Base-by-base conservation (phyloP, 2,888 invertebrate genomes). In the Pterostichus niger region DNA sequence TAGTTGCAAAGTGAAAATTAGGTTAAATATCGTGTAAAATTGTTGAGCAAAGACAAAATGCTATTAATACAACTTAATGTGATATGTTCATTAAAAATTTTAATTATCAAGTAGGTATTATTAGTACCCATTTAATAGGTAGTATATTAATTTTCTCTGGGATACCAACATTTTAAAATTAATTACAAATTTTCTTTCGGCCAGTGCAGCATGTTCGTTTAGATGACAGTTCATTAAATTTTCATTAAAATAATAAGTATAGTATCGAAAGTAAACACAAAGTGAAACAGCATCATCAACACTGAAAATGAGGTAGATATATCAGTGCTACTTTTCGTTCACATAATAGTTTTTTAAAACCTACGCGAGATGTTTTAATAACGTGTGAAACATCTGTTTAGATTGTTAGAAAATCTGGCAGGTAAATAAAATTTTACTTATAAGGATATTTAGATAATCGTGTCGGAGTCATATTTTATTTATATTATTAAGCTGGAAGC, bases 201-300 rank as follows among this genome's bases (percentile, higher is more conserved):
- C n/a, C 52, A 52, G 13, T 13, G 13, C 13, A 52, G 13, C 13
- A 52, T n/a, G n/a, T 52, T 52, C 6, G 40, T 6, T 11, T 13
- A 15, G 44, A 71, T 71, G 68, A 71, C 68, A 71, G 68, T 17
- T 71, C 68, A 71, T 71, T 71, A 71, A 71, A 44, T 71, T 71
- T 71, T 71, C 68, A 44, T 71, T 71, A 71, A 71, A 71, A 71
- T 71, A 40, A 71, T 71, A 71, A 40, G 13, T 10, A 44, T 9
- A 17, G 17, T 56, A 44, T 71, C 46, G 68, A 71, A 71, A 71
- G 68, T 68, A 68, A 68, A 68, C 10, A 11, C 61, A 11, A 33
- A 61, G 15, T 44, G 17, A 17, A 71, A 44, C 68, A 17, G 40
- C 13, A 68, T 68, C 68, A 61, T 68, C 44, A 71, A 11, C 15